Evolutionary conservation across 1,140 invertebrate species (phyloP), one percentile per base, ranked within the genome.

Genomic region (Steinernema feltiae): DNA sequence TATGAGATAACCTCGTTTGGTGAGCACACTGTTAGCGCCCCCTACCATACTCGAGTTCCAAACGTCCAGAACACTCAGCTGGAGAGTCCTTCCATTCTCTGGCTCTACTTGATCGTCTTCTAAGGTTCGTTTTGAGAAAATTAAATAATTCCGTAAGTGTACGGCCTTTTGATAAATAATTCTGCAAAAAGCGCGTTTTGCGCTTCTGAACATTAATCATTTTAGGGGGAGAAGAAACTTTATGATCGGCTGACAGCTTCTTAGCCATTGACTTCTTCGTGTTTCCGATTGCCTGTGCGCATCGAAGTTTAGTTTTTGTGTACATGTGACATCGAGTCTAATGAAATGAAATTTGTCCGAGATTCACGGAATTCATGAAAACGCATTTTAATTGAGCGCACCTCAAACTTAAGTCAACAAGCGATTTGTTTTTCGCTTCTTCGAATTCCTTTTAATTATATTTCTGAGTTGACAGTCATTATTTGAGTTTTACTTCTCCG

Each of bases 201-300:
- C n/a, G n/a, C n/a, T 46, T 46, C 41, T 46, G 41, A 46, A 21
- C 24, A 63, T 63, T 63, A 63, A 63, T 63, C 53, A 63, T 63
- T 3, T 3, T 17, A n/a, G n/a, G n/a, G n/a, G n/a, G 15, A 63
- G 24, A 63, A 27, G 24, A 63, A 63, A 12, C 24, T 63, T 63
- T 12, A 3, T 21, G 53, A 7, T 12, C 24, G 7, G 7, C 53
- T 21, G 24, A 46, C 41, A n/a, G 7, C 41, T 46, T 46, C 41
- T 46, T 46, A n/a, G 41, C 41, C 41, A 46, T 46, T 7, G 41
- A 7, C 41, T 7, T 46, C 7, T 46, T 46, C 41, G 41, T 46
- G n/a, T n/a, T 63, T 63, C 53, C 53, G 24, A 21, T 21, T 63
- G 53, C 7, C 53, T 63, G 53, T 63, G 53, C 53, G n/a, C n/a